Conservation (phyloP, 2,888 invertebrate genomes). For the Cistogaster globosa region DNA sequence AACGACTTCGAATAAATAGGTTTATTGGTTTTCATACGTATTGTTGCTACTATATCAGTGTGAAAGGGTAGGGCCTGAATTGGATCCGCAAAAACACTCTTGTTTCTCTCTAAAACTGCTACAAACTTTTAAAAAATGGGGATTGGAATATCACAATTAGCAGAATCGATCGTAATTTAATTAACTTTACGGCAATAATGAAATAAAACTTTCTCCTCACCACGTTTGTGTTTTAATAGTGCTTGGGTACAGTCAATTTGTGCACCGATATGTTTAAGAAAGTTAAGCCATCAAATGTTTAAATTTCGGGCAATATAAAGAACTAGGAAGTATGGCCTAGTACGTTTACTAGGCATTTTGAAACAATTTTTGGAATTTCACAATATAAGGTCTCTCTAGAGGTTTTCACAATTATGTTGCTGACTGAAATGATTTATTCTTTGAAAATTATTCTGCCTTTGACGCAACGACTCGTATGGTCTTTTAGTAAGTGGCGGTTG, state of each 20-base stretch:
- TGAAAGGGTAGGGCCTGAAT: conserved; percentile 18
- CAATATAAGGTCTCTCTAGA: conserved; percentile 23
- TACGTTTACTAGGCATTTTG: conserved; percentile 47
- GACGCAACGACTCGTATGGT: not conserved
- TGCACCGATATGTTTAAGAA: conserved; percentile 50
- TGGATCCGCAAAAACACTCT: conserved; percentile 17
- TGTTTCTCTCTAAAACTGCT: not conserved
- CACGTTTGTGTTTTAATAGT: conserved; percentile 1
- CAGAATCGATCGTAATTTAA: not conserved
- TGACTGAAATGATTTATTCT: conserved; percentile 6
- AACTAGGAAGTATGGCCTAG: conserved; percentile 34
- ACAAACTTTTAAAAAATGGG: not conserved
- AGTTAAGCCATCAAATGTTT: conserved; percentile 40
- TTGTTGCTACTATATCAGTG: conserved; percentile 11
- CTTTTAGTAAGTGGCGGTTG: not conserved
- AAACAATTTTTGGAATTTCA: conserved; percentile 43
- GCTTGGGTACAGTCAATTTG: conserved; percentile 50
- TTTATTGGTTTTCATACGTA: conserved; percentile 31
- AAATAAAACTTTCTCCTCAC: conserved; percentile 12
- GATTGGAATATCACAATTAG: not conserved
- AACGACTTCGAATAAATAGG: conserved; percentile 35
- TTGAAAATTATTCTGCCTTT: conserved; percentile 3
- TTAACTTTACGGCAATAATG: conserved; percentile 9
- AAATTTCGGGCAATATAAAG: conserved; percentile 35
- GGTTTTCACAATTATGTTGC: conserved; percentile 11